Base-by-base conservation (phyloP, 2,797 vertebrate genomes). In the Halcyon smyrnensis region DNA sequence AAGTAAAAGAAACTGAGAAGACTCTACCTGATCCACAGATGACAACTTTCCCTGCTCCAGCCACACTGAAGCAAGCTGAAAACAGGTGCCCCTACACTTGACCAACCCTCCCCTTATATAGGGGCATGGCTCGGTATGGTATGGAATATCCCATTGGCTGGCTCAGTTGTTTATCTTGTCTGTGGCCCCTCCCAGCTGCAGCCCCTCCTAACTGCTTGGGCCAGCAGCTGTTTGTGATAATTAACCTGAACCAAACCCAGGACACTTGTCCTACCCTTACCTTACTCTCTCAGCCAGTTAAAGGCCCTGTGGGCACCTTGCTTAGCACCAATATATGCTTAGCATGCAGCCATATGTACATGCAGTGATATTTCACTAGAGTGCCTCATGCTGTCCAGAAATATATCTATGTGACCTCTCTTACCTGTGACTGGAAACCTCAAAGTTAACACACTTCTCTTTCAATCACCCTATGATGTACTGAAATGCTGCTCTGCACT, bases 281-380 rank as follows among this genome's bases (percentile, higher is more conserved):
- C 9, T 85, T 25, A 50, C 8, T 27, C 50, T 62, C 37, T 43
- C 4, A 11, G 12, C 7, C 45, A 36, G 12, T 12, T 34, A 41
- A 57, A 81, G 41, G 23, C 37, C 10, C 30, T 51, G 0, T 2
- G 16, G 27, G 9, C 85, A 59, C 36, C 30, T 50, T 54, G 17
- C 11, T 46, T 37, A 41, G 28, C 34, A 71, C 19, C 18, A 46
- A 27, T 48, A 32, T 18, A 18, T 48, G 20, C 12, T 43, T 48
- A 28, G 41, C n/a, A 75, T 20, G 23, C 39, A 46, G n/a, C 8
- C 14, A 3, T 13, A 5, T 0, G 1, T 50, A 8, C 19, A 4
- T 0, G 0, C 30, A 32, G 11, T 3, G 43, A 18, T 23, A 21
- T 69, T 78, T 81, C 54, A 13, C 37, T 36, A 5, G 39, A n/a